Evolutionary conservation across 2,888 invertebrate genomes (phyloP), one percentile per base, ranked within the genome.

Genomic region (Eilema sororculum): DNA sequence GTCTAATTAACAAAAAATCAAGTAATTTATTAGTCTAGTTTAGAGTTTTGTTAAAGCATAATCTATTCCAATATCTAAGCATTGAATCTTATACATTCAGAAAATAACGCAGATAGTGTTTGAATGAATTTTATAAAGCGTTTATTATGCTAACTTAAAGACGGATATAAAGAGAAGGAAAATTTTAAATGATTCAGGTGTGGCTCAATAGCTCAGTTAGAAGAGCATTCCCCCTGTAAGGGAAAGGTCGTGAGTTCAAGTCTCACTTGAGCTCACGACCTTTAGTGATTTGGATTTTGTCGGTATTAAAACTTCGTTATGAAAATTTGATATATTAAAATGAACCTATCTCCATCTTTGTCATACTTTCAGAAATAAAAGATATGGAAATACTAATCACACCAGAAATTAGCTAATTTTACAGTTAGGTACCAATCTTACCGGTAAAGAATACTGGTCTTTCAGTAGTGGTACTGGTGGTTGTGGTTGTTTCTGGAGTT

Each of bases 381-480:
- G 46, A 16, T 1, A 46, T 46, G 6, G 20, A 20, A 13, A 46
- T 46, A 13, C 20, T 52, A 9, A n/a, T 2, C 20, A 57, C 37
- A 67, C 58, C 33, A 70, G 72, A 68, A 73, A 73, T 70, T 66
- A 67, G 46, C 64, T 63, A 64, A 9, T 13, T n/a, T 12, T 62
- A 57, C 20, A 63, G 41, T 67, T 71, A 65, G 60, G 63, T 67
- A 80, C 78, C 70, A 72, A 60, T 84, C 93, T 95, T 91, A 95
- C 95, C 94, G 68, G 87, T 91, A 78, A 87, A 93, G 20, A 89
- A 73, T 56, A 87, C 76, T 28, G 87, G 79, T 46, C 84, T 82
- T 74, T 81, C 69, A 71, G 84, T 25, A 82, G 86, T 59, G 74
- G 74, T 76, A n/a, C 79, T 75, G 20, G 86, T 78, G 10, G 85